These are phyloP conservation scores for Drosophila eohydei DNA, from an alignment of 2,888 invertebrate genomes.

Conservation along the genomic window DNA sequence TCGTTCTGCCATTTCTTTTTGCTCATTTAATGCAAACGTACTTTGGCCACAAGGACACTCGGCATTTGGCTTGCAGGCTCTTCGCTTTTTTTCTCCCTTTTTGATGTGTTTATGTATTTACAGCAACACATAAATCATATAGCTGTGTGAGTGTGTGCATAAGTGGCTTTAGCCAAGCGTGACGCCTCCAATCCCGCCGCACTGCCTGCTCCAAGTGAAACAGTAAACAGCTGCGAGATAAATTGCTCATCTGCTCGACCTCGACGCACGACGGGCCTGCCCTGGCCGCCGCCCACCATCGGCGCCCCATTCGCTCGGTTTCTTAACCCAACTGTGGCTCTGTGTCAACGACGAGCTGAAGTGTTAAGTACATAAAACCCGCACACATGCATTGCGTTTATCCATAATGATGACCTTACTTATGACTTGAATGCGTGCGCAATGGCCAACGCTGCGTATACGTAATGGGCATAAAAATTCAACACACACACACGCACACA, in stretches of 20 bases:
- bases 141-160: slow-evolving; percentile 49
- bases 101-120: slow-evolving; percentile 76
- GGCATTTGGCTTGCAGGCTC: slow-evolving; percentile 26
- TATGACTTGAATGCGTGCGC: slow-evolving; percentile 61
- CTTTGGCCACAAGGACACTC: slow-evolving; percentile 67
- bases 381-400: slow-evolving; percentile 72
- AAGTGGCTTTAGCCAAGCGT: slow-evolving; percentile 79
- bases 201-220: slow-evolving; percentile 54
- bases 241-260: slow-evolving; percentile 80
- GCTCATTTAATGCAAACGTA: slow-evolving; percentile 70
- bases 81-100: slow-evolving; percentile 31
- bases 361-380: slow-evolving; percentile 80
- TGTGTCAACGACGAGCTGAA: slow-evolving; percentile 70
- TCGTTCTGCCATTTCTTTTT: slow-evolving; percentile 25
- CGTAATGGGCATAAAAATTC: slow-evolving; percentile 56
- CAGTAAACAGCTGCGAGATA: slow-evolving; percentile 81
- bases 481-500: slow-evolving; percentile 2
- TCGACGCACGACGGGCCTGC: slow-evolving; percentile 36
- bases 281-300: slow-evolving; percentile 5
- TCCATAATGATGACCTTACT: slow-evolving; percentile 81
- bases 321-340: slow-evolving; percentile 56
- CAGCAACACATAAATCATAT: slow-evolving; percentile 70
- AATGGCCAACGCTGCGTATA: slow-evolving; percentile 58
- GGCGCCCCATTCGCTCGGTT: slow-evolving; percentile 8
- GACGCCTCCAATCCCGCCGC: slow-evolving; percentile 22